Evolutionary conservation across 2,113 vertebrate genomes (phyloP).

Genomic region (Sinosuthora webbiana): DNA sequence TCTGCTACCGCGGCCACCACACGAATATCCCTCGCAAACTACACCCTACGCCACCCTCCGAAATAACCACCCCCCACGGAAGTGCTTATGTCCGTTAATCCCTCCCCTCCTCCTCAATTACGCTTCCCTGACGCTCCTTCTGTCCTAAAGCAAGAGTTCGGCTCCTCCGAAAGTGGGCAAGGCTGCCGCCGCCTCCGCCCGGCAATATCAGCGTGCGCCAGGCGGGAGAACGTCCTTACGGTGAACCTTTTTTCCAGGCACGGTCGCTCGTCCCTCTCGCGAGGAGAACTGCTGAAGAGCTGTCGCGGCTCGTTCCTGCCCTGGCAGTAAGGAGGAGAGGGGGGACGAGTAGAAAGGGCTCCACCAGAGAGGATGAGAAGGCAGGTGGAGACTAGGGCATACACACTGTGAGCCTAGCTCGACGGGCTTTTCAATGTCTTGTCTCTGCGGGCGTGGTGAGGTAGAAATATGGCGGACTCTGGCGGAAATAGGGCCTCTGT

Average conservation of each 20-base stretch:
- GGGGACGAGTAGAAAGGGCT: not conserved
- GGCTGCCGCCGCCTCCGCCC: not conserved
- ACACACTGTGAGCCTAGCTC: not conserved
- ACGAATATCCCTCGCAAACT: not conserved
- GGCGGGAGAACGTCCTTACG: not conserved
- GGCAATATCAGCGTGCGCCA: not conserved
- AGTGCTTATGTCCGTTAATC: conserved; percentile 38
- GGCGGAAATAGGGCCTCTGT: not conserved
- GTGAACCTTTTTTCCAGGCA: not conserved
- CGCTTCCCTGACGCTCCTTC: conserved; percentile 38
- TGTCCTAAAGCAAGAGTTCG: conserved; percentile 24
- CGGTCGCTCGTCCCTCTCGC: not conserved
- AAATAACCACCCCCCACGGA: not conserved
- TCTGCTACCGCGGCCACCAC: not conserved
- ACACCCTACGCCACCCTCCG: not conserved
- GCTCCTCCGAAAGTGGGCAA: conserved; percentile 10
- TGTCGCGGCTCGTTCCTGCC: not conserved
- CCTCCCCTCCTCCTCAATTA: conserved; percentile 14
- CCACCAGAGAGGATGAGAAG: not conserved
- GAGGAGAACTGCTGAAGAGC: not conserved
- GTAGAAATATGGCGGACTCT: conserved; percentile 74
- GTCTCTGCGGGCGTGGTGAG: conserved; percentile 64
- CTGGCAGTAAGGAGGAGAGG: not conserved
- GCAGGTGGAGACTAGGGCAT: not conserved
- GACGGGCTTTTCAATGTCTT: conserved; percentile 23